These are phyloP conservation scores for Austrolebias charrua DNA, from an alignment of 2,797 vertebrate species.

Conservation along the genomic window DNA sequence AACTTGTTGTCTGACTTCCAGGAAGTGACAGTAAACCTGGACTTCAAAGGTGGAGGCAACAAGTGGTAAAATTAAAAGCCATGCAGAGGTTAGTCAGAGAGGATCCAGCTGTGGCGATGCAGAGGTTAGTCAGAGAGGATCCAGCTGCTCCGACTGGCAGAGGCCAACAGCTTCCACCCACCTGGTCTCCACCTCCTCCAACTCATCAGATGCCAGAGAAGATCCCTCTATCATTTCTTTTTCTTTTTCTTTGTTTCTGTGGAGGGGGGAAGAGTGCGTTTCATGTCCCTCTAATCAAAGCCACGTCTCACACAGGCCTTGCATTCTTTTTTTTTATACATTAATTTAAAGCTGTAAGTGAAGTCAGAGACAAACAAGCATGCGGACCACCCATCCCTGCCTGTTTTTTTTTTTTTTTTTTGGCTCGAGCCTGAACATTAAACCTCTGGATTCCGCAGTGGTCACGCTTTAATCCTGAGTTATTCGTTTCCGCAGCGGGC, in stretches of 20 bases:
- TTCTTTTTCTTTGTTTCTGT: background rate
- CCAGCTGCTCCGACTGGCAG: constrained; percentile 57
- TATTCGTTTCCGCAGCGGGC: constrained; percentile 47
- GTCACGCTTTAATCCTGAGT: constrained; percentile 72
- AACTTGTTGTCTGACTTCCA: constrained; percentile 61
- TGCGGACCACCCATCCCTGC: constrained; percentile 78
- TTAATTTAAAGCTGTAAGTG: constrained; percentile 52
- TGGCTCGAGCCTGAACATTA: constrained; percentile 61
- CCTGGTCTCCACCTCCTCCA: constrained; percentile 73
- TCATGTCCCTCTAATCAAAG: constrained; percentile 80
- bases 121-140: constrained; percentile 72
- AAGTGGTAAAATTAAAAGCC: constrained; percentile 68
- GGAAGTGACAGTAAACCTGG: constrained; percentile 55
- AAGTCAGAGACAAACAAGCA: constrained; percentile 76
- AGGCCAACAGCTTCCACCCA: constrained; percentile 50
- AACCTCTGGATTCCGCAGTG: constrained; percentile 68
- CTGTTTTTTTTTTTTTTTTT: constrained; percentile 48
- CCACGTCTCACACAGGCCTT: constrained; percentile 72
- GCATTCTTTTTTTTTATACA: constrained; percentile 43
- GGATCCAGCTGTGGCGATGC: constrained; percentile 68
- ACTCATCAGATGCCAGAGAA: constrained; percentile 67
- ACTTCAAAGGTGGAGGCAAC: constrained; percentile 62
- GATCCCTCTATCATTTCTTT: constrained; percentile 62
- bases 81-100: constrained; percentile 71
- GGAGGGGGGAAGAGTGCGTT: constrained; percentile 57